Conservation (phyloP, 2,888 invertebrate genomes). For the Rutpela maculata region DNA sequence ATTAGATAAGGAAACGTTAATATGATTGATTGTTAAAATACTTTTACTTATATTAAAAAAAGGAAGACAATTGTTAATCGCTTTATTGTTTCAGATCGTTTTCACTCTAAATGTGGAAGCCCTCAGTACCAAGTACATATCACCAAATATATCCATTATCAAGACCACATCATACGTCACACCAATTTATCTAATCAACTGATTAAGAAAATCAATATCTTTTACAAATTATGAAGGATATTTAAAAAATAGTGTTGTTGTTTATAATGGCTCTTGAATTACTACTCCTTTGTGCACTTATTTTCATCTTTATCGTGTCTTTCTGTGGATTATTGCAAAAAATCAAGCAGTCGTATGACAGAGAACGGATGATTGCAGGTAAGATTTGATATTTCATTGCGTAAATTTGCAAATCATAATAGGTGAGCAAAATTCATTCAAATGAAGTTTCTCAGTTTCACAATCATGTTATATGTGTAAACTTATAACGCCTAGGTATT, state of each 20-base stretch:
- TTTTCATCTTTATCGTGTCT: slow-evolving; percentile 66
- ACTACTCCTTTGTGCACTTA: slow-evolving; percentile 63
- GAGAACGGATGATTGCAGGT: slow-evolving; percentile 62
- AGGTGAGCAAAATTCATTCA: neutral
- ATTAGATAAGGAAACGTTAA: neutral
- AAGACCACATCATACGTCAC: slow-evolving; percentile 20
- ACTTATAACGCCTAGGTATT: too few species aligned
- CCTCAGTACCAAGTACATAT: neutral
- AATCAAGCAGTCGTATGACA: slow-evolving; percentile 65
- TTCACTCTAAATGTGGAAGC: slow-evolving; percentile 43
- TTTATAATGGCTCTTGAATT: slow-evolving; percentile 66
- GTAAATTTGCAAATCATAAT: neutral
- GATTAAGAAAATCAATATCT: slow-evolving; percentile 58
- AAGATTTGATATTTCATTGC: slow-evolving; percentile 41
- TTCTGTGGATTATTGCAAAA: slow-evolving; percentile 68
- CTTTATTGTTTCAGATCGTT: slow-evolving; percentile 44
- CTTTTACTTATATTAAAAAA: neutral
- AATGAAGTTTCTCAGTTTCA: neutral
- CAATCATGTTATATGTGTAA: neutral
- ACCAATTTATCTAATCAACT: slow-evolving; percentile 59
- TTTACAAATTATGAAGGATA: slow-evolving; percentile 53
- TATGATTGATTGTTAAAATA: neutral
- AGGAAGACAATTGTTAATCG: neutral
- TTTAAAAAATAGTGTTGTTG: slow-evolving; percentile 40
- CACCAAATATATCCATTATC: slow-evolving; percentile 19